phyloP scores from a whole-genome alignment of 2,113 vertebrate genomes.

The Sapayoa aenigma region DNA sequence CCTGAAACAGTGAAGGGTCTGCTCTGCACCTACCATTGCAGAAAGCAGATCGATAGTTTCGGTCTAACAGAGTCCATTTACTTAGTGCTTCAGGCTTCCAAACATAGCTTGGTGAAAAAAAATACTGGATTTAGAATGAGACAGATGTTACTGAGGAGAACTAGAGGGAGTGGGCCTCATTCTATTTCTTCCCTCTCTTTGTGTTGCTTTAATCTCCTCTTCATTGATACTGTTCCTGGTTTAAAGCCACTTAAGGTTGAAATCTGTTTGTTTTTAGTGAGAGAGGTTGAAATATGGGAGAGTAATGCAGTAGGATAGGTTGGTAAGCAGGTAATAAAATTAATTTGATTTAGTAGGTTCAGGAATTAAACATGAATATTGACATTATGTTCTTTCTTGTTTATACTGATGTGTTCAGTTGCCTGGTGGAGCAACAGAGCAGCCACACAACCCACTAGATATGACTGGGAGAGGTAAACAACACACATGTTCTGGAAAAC shows the following conservation, averaged over 20 bases:
- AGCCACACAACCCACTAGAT: background rate
- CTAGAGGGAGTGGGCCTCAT: background rate
- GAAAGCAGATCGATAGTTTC: background rate
- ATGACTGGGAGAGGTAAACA: background rate
- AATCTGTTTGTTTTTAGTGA: background rate
- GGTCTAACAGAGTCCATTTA: background rate
- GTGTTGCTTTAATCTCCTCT: background rate
- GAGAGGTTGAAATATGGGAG: background rate
- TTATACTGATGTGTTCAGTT: background rate
- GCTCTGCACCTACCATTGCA: background rate
- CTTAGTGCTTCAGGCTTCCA: background rate
- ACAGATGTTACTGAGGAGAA: constrained; percentile 22
- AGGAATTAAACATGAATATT: background rate
- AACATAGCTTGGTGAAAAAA: background rate
- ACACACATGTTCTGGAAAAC: background rate
- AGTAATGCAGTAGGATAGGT: background rate
- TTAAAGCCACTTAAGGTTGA: background rate
- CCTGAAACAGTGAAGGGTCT: background rate
- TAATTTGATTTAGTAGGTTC: constrained; percentile 11
- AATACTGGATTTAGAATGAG: background rate
- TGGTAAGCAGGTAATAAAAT: constrained; percentile 10
- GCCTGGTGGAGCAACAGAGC: background rate
- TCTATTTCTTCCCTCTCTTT: background rate
- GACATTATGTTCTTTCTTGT: background rate
- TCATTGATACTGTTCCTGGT: background rate